These are phyloP conservation scores for Oxytorus armatus DNA, from an alignment of 2,888 invertebrate species.

Conservation along the genomic window DNA sequence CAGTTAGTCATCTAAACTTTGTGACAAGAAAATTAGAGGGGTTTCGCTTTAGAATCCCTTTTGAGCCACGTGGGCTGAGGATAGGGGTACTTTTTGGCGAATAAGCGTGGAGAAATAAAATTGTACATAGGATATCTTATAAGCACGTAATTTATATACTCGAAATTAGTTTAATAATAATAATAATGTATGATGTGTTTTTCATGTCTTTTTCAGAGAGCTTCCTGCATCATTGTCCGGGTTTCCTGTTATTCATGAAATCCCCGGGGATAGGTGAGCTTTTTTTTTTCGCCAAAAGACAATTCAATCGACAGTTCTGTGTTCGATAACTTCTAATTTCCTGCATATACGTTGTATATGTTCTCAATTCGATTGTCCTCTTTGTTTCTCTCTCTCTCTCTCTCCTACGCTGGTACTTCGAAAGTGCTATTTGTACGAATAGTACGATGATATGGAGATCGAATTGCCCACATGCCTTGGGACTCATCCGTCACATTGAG, in stretches of 20 bases:
- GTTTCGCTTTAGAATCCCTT: too few species aligned
- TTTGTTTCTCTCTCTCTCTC: too few species aligned
- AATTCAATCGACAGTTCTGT: slow-evolving; percentile 6
- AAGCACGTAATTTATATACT: too few species aligned
- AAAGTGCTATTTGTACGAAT: slow-evolving; percentile 35
- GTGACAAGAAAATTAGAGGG: too few species aligned
- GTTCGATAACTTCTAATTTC: slow-evolving; percentile 26
- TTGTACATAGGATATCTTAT: too few species aligned
- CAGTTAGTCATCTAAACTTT: too few species aligned
- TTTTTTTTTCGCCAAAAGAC: slow-evolving; percentile 17
- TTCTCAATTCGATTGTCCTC: too few species aligned
- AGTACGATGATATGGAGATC: slow-evolving; percentile 42
- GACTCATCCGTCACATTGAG: slow-evolving; percentile 66
- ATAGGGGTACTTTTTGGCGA: background rate
- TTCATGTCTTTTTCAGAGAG: background rate
- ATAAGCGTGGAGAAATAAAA: background rate
- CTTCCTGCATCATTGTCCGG: slow-evolving; percentile 24
- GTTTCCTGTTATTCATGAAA: slow-evolving; percentile 34
- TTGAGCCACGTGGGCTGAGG: too few species aligned
- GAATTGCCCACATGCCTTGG: slow-evolving; percentile 58
- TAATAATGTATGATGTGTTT: background rate
- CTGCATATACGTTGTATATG: background rate
- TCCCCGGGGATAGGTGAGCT: background rate
- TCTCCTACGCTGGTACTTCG: slow-evolving; percentile 26
- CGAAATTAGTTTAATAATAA: too few species aligned